phyloP scores from a whole-genome alignment of 37 sponge, comb jelly and placozoan genomes.

The Sycon ciliatum region DNA sequence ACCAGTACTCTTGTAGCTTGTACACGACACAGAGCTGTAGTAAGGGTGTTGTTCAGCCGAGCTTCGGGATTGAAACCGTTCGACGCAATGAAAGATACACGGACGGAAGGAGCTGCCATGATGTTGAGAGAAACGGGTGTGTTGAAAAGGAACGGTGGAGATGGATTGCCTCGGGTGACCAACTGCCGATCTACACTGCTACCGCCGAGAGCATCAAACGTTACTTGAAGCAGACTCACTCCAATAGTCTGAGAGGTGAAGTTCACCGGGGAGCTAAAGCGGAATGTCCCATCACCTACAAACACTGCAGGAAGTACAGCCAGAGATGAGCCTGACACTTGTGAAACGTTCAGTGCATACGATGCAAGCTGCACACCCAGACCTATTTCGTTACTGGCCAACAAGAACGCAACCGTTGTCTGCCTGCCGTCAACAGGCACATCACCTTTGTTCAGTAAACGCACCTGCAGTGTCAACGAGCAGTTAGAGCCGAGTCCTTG shows the following conservation, averaged over 20 bases:
- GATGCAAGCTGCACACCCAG: background rate
- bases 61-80: background rate
- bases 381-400: background rate
- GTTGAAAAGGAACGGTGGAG: conserved; percentile 8
- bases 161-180: conserved; percentile 32
- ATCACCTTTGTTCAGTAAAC: background rate
- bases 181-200: conserved; percentile 18
- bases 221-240: conserved; percentile 33
- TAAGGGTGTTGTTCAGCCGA: background rate
- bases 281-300: background rate
- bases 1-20: too few relatives aligned
- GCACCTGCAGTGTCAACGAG: conserved; percentile 33
- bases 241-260: conserved; percentile 22
- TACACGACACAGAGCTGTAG: background rate
- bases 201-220: conserved; percentile 21
- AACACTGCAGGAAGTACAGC: background rate
- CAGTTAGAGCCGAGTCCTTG: conserved; percentile 27
- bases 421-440: background rate
- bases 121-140: conserved; percentile 10
- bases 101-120: background rate
- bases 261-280: background rate
- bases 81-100: background rate
- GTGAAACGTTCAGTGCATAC: background rate
- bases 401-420: background rate
- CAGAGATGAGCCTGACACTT: conserved; percentile 14